Conservation (phyloP, 2,797 vertebrate genomes). For the Neosilurus hyrtlii region DNA sequence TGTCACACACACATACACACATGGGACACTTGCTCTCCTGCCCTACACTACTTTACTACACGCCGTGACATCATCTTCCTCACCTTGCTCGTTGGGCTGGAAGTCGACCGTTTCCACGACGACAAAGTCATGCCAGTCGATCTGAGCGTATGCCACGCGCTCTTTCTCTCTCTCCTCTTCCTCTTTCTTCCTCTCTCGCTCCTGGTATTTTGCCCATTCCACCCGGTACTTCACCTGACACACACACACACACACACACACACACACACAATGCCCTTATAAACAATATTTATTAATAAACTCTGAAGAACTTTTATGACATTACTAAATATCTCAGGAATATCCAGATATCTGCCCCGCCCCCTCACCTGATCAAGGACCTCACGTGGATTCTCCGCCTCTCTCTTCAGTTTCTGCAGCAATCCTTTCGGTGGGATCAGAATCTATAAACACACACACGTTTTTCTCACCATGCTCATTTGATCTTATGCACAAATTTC, state of each 20-base stretch:
- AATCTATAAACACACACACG: conserved; percentile 73
- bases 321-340: neutral
- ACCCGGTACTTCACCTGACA: conserved; percentile 91
- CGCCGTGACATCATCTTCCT: neutral
- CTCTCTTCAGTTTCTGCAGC: conserved; percentile 88
- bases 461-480: neutral
- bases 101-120: conserved; percentile 98
- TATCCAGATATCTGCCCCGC: no score
- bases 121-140: conserved; percentile 99
- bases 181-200: conserved; percentile 95
- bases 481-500: neutral
- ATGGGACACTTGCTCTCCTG: neutral
- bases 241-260: neutral
- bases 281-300: neutral
- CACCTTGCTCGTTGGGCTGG: conserved; percentile 96
- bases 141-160: conserved; percentile 95
- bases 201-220: conserved; percentile 98
- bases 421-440: conserved; percentile 96
- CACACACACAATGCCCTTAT: neutral
- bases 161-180: conserved; percentile 97
- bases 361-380: conserved; percentile 91
- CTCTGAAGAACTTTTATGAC: neutral
- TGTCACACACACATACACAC: neutral
- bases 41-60: neutral
- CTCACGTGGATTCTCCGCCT: conserved; percentile 92